These are phyloP conservation scores for Apogon hyalosoma DNA, from an alignment of 2,797 vertebrate genomes.

Conservation along the genomic window DNA sequence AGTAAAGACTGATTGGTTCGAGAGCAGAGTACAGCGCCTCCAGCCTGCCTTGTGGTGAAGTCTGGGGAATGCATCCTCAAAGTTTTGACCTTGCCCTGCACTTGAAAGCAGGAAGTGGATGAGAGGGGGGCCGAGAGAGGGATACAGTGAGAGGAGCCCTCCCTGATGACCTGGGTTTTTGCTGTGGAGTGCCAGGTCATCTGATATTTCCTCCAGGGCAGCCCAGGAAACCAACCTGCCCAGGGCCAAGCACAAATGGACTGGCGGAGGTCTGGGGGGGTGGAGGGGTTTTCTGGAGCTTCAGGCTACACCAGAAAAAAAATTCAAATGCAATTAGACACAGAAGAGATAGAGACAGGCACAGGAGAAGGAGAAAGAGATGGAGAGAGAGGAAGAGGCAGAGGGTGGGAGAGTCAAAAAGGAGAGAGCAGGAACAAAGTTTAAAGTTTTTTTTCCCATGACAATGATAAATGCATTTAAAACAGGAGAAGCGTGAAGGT, in stretches of 20 bases:
- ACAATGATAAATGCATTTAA: conserved; percentile 79
- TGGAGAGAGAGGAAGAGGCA: conserved; percentile 20
- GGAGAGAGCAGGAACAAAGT: conserved; percentile 55
- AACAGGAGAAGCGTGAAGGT: conserved; percentile 70
- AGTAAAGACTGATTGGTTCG: conserved; percentile 52
- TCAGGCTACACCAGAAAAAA: conserved; percentile 66
- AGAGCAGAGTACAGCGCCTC: conserved; percentile 74
- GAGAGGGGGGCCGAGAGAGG: conserved; percentile 55
- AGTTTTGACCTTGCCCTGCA: conserved; percentile 85
- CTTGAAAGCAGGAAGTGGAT: conserved; percentile 85
- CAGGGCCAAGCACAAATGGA: conserved; percentile 80
- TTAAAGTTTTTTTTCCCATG: conserved; percentile 61
- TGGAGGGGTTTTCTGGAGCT: conserved; percentile 49
- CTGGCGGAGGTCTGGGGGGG: conserved; percentile 52
- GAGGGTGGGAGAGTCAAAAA: conserved; percentile 44
- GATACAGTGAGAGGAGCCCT: conserved; percentile 77
- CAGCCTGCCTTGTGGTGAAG: conserved; percentile 77
- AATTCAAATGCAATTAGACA: conserved; percentile 83
- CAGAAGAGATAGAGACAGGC: conserved; percentile 68
- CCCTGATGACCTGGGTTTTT: conserved; percentile 78
- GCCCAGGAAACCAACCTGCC: conserved; percentile 83
- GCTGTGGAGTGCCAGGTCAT: conserved; percentile 82
- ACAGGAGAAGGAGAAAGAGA: conserved; percentile 47
- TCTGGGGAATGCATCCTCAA: conserved; percentile 80
- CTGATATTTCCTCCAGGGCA: conserved; percentile 88